phyloP scores from a whole-genome alignment of 2,888 invertebrate species.

The Hirtodrosophila trivittata region DNA sequence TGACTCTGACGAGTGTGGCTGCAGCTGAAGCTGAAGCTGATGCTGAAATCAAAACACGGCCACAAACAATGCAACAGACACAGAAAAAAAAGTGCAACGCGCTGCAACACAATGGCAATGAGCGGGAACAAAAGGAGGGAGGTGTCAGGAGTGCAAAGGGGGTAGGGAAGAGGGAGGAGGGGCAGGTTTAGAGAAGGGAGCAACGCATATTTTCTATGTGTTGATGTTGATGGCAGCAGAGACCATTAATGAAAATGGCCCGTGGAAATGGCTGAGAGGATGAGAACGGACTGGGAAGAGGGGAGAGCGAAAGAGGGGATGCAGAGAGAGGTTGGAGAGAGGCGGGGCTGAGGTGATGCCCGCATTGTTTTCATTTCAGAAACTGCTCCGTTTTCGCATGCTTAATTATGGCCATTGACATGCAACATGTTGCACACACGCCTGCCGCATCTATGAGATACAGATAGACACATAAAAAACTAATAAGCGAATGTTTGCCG shows the following conservation, averaged over 20 bases:
- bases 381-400: slow-evolving; percentile 75
- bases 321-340: slow-evolving; percentile 3
- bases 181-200: slow-evolving; percentile 1
- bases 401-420: slow-evolving; percentile 80
- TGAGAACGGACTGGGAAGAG: background rate
- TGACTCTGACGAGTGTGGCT: slow-evolving; percentile 55
- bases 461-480: slow-evolving; percentile 51
- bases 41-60: slow-evolving; percentile 75
- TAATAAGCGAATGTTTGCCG: slow-evolving; percentile 1
- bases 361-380: slow-evolving; percentile 76
- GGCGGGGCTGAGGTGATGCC: slow-evolving; percentile 29
- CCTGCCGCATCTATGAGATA: slow-evolving; percentile 45
- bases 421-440: slow-evolving; percentile 72
- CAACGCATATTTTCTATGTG: slow-evolving; percentile 22
- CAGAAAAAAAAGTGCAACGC: slow-evolving; percentile 57
- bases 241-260: slow-evolving; percentile 78
- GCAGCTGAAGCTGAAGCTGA: slow-evolving; percentile 34
- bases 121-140: background rate
- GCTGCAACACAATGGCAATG: slow-evolving; percentile 48
- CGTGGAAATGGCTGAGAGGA: background rate
- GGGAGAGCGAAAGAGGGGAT: background rate
- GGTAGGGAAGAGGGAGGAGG: slow-evolving; percentile 1
- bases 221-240: too few relatives aligned
- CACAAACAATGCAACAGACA: slow-evolving; percentile 64
- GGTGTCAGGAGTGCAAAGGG: slow-evolving; percentile 5